Percentiles rank a stretch among this genome's conserved stretches.
Evolutionary conservation across 2,888 invertebrate genomes (phyloP).

Genomic region (Hecatera dysodea): DNA sequence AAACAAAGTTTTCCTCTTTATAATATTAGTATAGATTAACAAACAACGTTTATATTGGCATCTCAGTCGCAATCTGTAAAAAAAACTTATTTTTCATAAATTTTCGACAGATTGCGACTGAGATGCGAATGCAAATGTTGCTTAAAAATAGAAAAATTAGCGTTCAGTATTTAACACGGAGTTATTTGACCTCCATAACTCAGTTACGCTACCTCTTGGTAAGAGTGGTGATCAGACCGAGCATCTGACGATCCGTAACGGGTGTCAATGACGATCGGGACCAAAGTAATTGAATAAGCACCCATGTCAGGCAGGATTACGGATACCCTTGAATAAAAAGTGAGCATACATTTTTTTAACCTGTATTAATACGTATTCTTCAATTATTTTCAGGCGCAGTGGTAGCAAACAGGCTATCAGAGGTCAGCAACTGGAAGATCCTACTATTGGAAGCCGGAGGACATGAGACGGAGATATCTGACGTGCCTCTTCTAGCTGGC

Average conservation of each 20-base stretch:
- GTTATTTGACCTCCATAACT: no score
- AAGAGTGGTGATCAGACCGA: not conserved
- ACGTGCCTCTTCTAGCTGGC: conserved; percentile 96
- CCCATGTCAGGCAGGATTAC: not conserved
- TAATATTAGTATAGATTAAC: no score
- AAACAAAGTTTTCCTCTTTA: no score
- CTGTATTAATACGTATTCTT: not conserved
- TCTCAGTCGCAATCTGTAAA: no score
- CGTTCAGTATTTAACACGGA: no score
- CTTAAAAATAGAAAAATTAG: no score
- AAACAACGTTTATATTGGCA: no score
- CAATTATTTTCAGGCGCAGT: conserved; percentile 92
- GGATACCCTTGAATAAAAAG: not conserved
- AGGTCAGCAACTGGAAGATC: conserved; percentile 95
- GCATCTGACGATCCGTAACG: no score
- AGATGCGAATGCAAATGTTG: no score
- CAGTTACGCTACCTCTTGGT: not conserved
- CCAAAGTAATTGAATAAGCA: not conserved
- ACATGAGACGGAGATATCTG: conserved; percentile 97
- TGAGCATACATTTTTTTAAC: not conserved
- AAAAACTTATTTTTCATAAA: no score
- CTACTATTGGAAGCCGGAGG: conserved; percentile 96
- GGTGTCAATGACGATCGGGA: no score
- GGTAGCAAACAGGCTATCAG: conserved; percentile 95
- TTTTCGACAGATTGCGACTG: no score